Conservation (phyloP, 2,888 invertebrate species). For the Mactromeris polynyma region DNA sequence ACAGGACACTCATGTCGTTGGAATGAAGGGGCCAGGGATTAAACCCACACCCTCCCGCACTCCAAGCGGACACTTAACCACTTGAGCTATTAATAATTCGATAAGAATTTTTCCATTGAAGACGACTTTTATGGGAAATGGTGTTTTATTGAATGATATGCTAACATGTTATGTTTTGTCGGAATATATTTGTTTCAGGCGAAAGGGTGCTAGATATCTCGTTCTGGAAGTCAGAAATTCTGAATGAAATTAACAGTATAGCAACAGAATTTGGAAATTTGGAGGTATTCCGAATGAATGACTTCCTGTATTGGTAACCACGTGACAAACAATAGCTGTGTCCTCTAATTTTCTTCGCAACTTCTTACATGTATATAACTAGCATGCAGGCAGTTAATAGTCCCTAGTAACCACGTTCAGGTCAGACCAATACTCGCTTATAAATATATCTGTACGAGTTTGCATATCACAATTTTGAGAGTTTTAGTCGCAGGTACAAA, state of each 20-base stretch:
- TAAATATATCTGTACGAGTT: not conserved
- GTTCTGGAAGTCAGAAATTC: constrained; percentile 96
- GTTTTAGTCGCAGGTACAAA: not conserved
- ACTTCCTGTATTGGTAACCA: constrained; percentile 41
- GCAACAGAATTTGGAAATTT: constrained; percentile 94
- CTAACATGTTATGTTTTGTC: constrained; percentile 16
- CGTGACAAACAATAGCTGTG: constrained; percentile 46
- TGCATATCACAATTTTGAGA: not conserved
- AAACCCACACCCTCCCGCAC: no score
- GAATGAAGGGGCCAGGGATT: no score
- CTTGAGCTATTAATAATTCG: no score
- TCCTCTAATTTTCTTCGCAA: constrained; percentile 43
- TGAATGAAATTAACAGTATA: constrained; percentile 93
- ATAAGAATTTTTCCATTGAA: no score
- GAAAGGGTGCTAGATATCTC: constrained; percentile 96
- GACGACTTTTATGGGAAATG: no score
- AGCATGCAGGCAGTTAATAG: constrained; percentile 42
- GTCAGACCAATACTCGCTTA: constrained; percentile 15
- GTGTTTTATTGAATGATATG: no score
- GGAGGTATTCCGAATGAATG: constrained; percentile 89
- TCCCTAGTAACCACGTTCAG: constrained; percentile 45
- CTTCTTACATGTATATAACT: constrained; percentile 47
- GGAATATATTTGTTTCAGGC: constrained; percentile 72
- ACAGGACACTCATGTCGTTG: no score
- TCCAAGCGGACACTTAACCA: no score